phyloP scores from a whole-genome alignment of 2,888 invertebrate species.

The Epinotia bilunana region DNA sequence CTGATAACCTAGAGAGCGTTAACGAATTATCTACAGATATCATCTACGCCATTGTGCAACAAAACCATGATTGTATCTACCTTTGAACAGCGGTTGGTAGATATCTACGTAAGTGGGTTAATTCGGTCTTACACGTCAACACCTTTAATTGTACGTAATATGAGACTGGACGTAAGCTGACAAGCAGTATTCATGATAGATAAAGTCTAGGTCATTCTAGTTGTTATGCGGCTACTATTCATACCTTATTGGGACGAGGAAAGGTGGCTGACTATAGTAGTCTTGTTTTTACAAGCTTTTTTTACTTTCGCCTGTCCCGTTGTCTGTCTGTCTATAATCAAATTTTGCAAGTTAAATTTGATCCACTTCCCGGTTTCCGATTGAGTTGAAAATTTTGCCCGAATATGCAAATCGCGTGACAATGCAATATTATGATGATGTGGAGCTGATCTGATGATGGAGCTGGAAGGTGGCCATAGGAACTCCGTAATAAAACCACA shows the following conservation, averaged over 20 bases:
- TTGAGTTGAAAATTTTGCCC: too few relatives aligned
- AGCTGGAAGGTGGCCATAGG: too few relatives aligned
- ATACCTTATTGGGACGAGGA: background rate
- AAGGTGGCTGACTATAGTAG: background rate
- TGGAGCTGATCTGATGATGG: too few relatives aligned
- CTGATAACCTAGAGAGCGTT: too few relatives aligned
- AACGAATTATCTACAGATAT: background rate
- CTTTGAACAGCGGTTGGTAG: background rate
- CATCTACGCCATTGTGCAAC: background rate
- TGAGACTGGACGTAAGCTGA: background rate
- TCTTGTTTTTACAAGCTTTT: too few relatives aligned
- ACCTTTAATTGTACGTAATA: constrained; percentile 18
- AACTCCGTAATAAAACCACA: too few relatives aligned
- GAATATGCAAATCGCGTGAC: too few relatives aligned
- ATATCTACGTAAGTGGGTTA: constrained; percentile 19
- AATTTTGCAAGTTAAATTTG: too few relatives aligned
- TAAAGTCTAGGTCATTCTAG: constrained; percentile 10
- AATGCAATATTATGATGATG: too few relatives aligned
- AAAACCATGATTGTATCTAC: constrained; percentile 21
- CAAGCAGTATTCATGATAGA: constrained; percentile 1
- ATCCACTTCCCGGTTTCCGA: too few relatives aligned
- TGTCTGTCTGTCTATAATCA: too few relatives aligned
- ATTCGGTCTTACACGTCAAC: constrained; percentile 16
- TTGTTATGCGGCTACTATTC: background rate
- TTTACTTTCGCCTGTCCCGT: too few relatives aligned